Evolutionary conservation across 2,888 invertebrate genomes (phyloP), one percentile per base, ranked within the genome.

Genomic region (Julus scanicus): DNA sequence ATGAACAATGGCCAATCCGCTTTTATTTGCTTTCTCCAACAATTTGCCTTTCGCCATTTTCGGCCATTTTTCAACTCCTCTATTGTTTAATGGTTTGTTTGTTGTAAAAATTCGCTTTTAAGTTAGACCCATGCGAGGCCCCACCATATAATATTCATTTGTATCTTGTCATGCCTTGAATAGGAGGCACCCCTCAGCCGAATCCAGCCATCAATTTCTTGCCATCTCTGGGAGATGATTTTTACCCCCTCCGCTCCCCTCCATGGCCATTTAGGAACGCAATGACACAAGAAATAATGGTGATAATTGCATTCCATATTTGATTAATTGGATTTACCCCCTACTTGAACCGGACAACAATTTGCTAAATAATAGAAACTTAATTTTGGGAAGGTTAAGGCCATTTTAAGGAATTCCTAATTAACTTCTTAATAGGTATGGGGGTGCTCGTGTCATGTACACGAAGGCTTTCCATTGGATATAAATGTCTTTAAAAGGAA

Each of bases 231-330:
- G 44, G 71, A n/a, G 71, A 29, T 71, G 71, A 71, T 71, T 71
- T 53, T 29, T 71, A 29, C 71, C 71, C 29, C 11, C 29, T 29
- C 29, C 29, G 11, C 71, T 29, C 29, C 37, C 29, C 37, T 80
- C 80, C 20, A 80, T 37, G 80, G 37, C 80, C 37, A 80, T 80
- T 80, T 80, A 13, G 80, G 29, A 80, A 4, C 2, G 80, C 80
- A 80, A 80, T 80, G 80, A 37, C 80, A 80, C 37, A 3, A 80
- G 80, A 29, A 80, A 80, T 80, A 80, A 80, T 49, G 20, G 85
- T 85, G 85, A 85, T 85, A 85, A 85, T 85, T 85, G 85, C 85
- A 85, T 85, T 85, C 49, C 85, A 85, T 48, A 44, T 85, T 85
- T 85, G 85, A 85, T 85, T 85, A 85, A 85, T 85, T 44, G 49